phyloP scores from a whole-genome alignment of 2,797 vertebrate genomes.

The Lophotriccus pileatus region DNA sequence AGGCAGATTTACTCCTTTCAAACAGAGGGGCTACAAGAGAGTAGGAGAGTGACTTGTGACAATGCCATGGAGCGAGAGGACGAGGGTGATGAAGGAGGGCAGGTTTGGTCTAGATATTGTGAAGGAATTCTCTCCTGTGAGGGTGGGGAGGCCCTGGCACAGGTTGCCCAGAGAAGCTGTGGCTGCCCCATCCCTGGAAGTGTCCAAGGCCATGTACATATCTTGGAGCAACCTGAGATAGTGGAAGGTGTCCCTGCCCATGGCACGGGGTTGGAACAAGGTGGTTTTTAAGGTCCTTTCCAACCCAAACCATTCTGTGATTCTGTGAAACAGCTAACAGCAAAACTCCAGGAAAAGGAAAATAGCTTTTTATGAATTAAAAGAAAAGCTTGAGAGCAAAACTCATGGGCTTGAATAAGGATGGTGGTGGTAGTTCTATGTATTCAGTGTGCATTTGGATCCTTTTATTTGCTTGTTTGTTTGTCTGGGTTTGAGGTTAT shows the following conservation, averaged over 20 bases:
- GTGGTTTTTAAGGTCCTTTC: neutral
- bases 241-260: neutral
- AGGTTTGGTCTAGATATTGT: neutral
- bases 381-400: neutral
- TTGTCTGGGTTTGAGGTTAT: neutral
- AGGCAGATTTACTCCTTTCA: neutral
- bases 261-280: accelerated
- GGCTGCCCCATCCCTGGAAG: neutral
- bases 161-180: neutral
- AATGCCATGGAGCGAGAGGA: neutral
- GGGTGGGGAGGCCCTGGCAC: neutral
- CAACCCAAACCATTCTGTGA: neutral
- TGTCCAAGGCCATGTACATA: accelerated
- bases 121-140: neutral
- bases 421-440: accelerated
- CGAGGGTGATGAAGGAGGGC: neutral
- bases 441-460: neutral
- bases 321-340: neutral
- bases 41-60: neutral
- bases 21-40: neutral
- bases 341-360: neutral
- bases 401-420: neutral
- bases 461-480: neutral
- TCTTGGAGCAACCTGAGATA: neutral
- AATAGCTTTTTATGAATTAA: neutral